Base-by-base conservation (phyloP, 2,888 invertebrate species). In the Leptinotarsa juncta region DNA sequence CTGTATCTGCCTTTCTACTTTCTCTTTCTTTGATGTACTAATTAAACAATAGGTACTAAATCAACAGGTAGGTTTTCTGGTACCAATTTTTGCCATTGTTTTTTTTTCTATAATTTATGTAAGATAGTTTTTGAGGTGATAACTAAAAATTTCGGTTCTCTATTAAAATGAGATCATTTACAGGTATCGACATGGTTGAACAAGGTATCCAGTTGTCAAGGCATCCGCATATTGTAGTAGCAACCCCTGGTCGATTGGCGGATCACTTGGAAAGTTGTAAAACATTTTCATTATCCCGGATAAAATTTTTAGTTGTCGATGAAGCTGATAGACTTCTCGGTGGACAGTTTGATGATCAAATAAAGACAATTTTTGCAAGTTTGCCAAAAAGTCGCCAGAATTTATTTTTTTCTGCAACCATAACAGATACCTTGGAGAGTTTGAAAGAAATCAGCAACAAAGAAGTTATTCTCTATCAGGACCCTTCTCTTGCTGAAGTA, bases 201-300 rank as follows among this genome's bases (percentile, higher is more conserved):
- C 98, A 99, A 88, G 96, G 96, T 0, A 89, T 93, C 82, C 95
- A 96, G 82, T 89, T 99, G 23, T 90, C 94, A 15, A 93, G 92
- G 79, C 91, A 93, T 71, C 99, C 99, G 0, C 99, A 99, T 86
- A 93, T 99, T 81, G 95, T 99, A 2, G 95, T 99, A 0, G 96
- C 98, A 0, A 99, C 99, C 86, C 99, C 99, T 0, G 99, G 99
- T 1, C 90, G 98, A 20, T 88, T 99, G 55, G 96, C 96, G 0
- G 99, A 99, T 88, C 97, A 98, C 86, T 90, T 99, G 14, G 93
- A 94, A 70, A 96, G 96, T 81, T 96, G 96, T 84, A 91, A 95
- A 80, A 95, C 95, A 18, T 95, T 95, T 84, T 92, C 92, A 3
- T 91, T 97, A 80, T 92, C 92, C 81, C 93, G 92, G 82, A 91